Evolutionary conservation across 1,140 invertebrate genomes (phyloP), one percentile per base, ranked within the genome.

Genomic region (Parapsyche elsis): DNA sequence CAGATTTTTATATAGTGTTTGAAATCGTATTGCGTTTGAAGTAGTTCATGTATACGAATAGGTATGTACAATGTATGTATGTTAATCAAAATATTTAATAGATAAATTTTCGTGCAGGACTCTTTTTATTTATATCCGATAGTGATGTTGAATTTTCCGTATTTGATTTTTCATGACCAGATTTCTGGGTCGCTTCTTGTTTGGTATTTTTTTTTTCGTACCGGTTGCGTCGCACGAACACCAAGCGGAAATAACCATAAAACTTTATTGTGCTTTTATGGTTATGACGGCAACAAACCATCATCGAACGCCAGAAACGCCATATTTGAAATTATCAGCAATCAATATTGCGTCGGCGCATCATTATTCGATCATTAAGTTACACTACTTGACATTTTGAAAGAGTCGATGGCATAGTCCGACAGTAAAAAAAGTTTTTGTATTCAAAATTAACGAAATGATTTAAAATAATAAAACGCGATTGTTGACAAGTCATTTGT

Each of bases 231-330:
- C 70, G 30, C 23, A 26, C 9, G 70, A 44, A 30, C 73, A 16
- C 73, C 73, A 26, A n/a, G 21, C 57, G 23, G 75, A 59, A 80
- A 76, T n/a, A 38, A 61, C 78, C 79, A 70, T 82, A 82, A 82
- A 82, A 82, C 26, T 82, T 82, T 82, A 82, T 77, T 71, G 78
- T 71, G 53, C 76, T 80, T 82, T 82, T 82, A 82, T 80, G 81
- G 78, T 79, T 80, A 80, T 80, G 75, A 74, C 64, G 77, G 81
- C 44, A 79, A 74, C 76, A 78, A 78, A 70, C 81, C 78, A 78
- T 75, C 73, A 80, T 76, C 77, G 78, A 77, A 74, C 67, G 49
- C 64, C 64, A 12, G 19, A 79, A 77, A 76, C 80, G 59, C 78
- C 81, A 80, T 80, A 82, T 82, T 82, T 67, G 70, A 78, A 82